These are phyloP conservation scores for Dryobota labecula DNA, from an alignment of 2,888 invertebrate species.

Conservation along the genomic window DNA sequence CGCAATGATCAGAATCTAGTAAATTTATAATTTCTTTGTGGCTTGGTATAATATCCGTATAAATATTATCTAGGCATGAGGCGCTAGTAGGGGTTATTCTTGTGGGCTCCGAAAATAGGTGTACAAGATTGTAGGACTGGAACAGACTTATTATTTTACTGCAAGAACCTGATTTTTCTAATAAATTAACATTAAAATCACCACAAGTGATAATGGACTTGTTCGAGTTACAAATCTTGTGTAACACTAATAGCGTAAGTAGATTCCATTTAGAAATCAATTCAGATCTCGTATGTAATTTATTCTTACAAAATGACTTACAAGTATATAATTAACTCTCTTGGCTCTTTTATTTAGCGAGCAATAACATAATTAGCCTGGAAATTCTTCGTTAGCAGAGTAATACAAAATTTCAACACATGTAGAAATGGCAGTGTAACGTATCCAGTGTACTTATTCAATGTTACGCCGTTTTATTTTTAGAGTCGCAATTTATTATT, in stretches of 20 bases:
- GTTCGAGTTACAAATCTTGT: no score
- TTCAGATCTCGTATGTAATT: slow-evolving; percentile 34
- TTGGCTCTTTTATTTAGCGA: slow-evolving; percentile 37
- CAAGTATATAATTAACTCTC: slow-evolving; percentile 43
- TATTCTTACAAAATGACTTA: slow-evolving; percentile 52
- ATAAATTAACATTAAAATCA: no score
- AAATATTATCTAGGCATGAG: no score
- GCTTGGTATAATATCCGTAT: no score
- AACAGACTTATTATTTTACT: no score
- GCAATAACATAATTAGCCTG: slow-evolving; percentile 50
- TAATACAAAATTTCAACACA: slow-evolving; percentile 44
- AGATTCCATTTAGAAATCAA: slow-evolving; percentile 46
- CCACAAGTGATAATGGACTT: no score
- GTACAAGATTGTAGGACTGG: no score
- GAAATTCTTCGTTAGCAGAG: slow-evolving; percentile 40
- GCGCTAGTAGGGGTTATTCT: no score
- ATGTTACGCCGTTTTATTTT: slow-evolving; percentile 46
- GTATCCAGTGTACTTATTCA: slow-evolving; percentile 28
- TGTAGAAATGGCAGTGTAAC: slow-evolving; percentile 35
- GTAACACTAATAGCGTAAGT: neutral
- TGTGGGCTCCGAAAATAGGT: no score
- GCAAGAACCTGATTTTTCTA: no score
- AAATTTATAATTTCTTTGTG: no score
- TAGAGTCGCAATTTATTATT: slow-evolving; percentile 28
- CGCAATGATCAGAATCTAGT: no score